phyloP scores from a whole-genome alignment of 1,140 invertebrate species.

The Diachasma alloeum region DNA sequence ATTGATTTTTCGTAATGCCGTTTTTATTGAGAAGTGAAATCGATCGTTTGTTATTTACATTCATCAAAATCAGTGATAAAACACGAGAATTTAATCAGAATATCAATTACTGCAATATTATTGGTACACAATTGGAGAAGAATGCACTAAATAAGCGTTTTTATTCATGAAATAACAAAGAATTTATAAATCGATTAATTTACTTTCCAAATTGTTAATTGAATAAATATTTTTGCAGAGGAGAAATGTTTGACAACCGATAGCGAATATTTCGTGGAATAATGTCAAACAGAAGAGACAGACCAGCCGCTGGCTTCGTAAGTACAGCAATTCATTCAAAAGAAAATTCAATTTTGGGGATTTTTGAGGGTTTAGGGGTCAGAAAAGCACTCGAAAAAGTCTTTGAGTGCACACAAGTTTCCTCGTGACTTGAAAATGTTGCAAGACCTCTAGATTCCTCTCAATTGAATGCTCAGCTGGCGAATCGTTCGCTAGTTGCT shows the following conservation, averaged over 20 bases:
- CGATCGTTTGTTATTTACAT: not conserved
- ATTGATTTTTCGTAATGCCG: not conserved
- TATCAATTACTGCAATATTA: not conserved
- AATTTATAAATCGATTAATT: not conserved
- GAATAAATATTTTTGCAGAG: not conserved
- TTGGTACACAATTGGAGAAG: not conserved
- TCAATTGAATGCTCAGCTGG: too few relatives aligned
- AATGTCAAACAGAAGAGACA: slow-evolving; percentile 49
- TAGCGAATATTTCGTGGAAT: not conserved
- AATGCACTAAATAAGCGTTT: not conserved
- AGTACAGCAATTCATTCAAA: slow-evolving; percentile 37
- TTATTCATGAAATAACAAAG: not conserved
- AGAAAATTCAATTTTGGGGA: too few relatives aligned
- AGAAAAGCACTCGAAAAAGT: too few relatives aligned
- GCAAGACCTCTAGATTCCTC: too few relatives aligned
- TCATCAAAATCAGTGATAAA: not conserved
- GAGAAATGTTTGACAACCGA: not conserved
- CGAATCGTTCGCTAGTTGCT: too few relatives aligned
- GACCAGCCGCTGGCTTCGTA: slow-evolving; percentile 45
- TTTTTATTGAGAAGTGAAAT: not conserved
- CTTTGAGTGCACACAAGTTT: too few relatives aligned
- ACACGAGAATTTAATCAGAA: not conserved
- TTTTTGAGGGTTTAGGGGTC: too few relatives aligned
- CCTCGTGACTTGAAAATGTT: too few relatives aligned
- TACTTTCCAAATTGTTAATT: not conserved